Conservation (phyloP, 1,140 invertebrate species). For the Cydia amplana region DNA sequence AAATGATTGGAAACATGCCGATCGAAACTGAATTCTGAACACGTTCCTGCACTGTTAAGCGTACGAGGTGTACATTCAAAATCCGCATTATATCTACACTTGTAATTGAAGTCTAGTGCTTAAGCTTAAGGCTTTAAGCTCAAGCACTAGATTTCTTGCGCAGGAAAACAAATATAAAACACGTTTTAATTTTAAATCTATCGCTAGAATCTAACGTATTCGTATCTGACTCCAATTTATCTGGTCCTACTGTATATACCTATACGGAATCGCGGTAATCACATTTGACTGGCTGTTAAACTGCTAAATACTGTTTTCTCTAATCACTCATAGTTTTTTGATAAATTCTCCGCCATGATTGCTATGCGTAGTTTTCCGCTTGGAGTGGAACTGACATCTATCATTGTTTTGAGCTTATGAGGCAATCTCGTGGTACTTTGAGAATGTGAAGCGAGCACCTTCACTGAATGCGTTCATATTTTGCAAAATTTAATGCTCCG, state of each 20-base stretch:
- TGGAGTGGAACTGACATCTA: neutral
- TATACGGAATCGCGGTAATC: neutral
- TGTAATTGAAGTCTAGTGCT: too few species aligned
- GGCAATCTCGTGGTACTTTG: neutral
- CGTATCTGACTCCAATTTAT: neutral
- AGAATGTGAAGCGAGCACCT: slow-evolving; percentile 3
- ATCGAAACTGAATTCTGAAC: too few species aligned
- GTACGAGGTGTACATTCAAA: too few species aligned
- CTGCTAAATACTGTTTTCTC: neutral
- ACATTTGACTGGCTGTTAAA: neutral
- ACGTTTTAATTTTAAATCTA: neutral
- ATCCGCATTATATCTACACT: too few species aligned
- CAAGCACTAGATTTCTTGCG: too few species aligned
- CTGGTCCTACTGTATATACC: neutral
- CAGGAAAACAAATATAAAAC: too few species aligned
- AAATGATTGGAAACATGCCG: too few species aligned
- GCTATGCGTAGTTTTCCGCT: neutral
- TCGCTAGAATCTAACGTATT: neutral
- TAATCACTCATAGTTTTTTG: neutral
- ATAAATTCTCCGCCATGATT: neutral
- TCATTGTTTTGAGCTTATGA: neutral
- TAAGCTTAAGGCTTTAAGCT: too few species aligned
- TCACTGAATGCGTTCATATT: neutral
- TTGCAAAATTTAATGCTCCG: neutral
- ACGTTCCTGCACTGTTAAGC: too few species aligned